Percentiles rank a stretch among this genome's conserved stretches.
Evolutionary conservation across 1,140 invertebrate genomes (phyloP).

Genomic region (Hycleus cichorii): DNA sequence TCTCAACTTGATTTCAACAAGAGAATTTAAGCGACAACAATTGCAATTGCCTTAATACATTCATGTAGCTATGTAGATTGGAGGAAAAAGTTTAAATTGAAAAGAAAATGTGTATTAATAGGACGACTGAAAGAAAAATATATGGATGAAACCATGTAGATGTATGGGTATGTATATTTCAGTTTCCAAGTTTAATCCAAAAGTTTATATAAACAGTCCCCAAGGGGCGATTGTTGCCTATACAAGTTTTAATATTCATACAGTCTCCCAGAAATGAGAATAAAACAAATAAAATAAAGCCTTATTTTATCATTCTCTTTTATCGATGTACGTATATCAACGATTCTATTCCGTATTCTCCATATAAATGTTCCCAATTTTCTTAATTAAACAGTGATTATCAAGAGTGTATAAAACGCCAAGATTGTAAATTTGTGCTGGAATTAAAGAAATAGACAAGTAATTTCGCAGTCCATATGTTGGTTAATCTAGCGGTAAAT

Average conservation of each 20-base stretch:
- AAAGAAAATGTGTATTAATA: constrained; percentile 1
- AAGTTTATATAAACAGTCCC: constrained; percentile 16
- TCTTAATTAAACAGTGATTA: background rate
- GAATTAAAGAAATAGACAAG: constrained; percentile 11
- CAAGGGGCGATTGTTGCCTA: constrained; percentile 12
- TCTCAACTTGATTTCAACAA: constrained; percentile 13
- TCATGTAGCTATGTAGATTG: background rate
- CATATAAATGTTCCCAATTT: background rate
- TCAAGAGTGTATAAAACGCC: background rate
- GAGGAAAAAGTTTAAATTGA: constrained; percentile 2
- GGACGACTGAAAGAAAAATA: constrained; percentile 5
- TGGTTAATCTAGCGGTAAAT: constrained; percentile 24
- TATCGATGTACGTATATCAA: background rate
- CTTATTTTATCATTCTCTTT: constrained; percentile 6
- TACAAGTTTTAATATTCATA: constrained; percentile 20
- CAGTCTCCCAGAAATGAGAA: constrained; percentile 14
- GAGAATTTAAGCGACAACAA: constrained; percentile 11
- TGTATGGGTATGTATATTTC: background rate
- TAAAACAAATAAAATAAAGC: constrained; percentile 19
- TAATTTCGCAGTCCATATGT: constrained; percentile 25
- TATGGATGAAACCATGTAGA: background rate
- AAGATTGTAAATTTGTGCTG: background rate
- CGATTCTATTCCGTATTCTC: too few relatives aligned
- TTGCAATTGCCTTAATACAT: constrained; percentile 15
- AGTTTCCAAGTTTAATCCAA: constrained; percentile 13